Conservation (phyloP, 2,888 invertebrate genomes). For the Pardosa pseudoannulata region DNA sequence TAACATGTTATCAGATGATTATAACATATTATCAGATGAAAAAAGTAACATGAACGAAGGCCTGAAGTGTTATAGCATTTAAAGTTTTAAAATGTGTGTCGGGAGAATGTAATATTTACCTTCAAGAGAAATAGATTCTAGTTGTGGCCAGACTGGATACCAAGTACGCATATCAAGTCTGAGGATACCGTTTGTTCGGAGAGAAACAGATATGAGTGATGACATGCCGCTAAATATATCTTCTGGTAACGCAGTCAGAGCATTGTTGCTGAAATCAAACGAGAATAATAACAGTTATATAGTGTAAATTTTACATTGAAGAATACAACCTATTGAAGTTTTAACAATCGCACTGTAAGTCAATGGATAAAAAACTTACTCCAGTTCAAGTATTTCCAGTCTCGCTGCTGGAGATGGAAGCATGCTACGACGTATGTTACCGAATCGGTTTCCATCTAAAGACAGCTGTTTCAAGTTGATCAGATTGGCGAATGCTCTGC, state of each 20-base stretch:
- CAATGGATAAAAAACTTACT: constrained; percentile 17
- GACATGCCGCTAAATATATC: constrained; percentile 48
- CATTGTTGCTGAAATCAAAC: constrained; percentile 37
- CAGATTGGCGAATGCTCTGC: constrained; percentile 24
- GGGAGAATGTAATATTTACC: too few species aligned
- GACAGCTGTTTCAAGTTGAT: background rate
- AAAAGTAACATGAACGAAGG: too few species aligned
- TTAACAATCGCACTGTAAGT: too few species aligned
- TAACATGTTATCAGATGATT: too few species aligned
- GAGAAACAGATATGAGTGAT: background rate
- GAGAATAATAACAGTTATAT: too few species aligned
- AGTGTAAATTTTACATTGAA: too few species aligned
- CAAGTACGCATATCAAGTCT: constrained; percentile 9
- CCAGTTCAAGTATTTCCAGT: background rate
- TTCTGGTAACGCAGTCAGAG: constrained; percentile 31
- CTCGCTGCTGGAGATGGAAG: constrained; percentile 1
- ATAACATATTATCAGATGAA: too few species aligned
- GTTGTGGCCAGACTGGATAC: constrained; percentile 16
- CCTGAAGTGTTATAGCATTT: too few species aligned
- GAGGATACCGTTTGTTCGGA: constrained; percentile 27
- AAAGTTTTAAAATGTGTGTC: too few species aligned
- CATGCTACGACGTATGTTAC: constrained; percentile 22
- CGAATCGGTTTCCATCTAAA: constrained; percentile 33
- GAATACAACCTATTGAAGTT: too few species aligned
- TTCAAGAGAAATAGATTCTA: constrained; percentile 20